These are phyloP conservation scores for Collichthys lucidus DNA, from an alignment of 2,113 vertebrate species.

Conservation along the genomic window DNA sequence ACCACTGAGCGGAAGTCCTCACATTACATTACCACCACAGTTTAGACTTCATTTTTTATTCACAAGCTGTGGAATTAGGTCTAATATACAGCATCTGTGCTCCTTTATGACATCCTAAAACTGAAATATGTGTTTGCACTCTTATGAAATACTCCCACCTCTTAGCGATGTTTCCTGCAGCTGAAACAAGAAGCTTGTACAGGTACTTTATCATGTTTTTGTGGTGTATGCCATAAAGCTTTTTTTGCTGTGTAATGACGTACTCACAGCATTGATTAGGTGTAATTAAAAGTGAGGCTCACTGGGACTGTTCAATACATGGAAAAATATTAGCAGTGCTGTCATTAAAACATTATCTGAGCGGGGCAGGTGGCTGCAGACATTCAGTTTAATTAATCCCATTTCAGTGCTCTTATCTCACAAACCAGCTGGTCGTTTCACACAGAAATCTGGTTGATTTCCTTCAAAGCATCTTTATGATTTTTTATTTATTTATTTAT, in stretches of 20 bases:
- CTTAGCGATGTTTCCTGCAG: slow-evolving; percentile 12
- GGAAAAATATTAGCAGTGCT: slow-evolving; percentile 68
- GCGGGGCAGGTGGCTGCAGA: slow-evolving; percentile 49
- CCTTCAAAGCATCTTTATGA: background rate
- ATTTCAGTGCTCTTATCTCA: slow-evolving; percentile 43
- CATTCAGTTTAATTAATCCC: slow-evolving; percentile 37
- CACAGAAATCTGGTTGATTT: slow-evolving; percentile 25
- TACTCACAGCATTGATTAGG: slow-evolving; percentile 72
- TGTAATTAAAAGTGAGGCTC: slow-evolving; percentile 76
- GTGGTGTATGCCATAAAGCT: slow-evolving; percentile 27
- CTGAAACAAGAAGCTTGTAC: slow-evolving; percentile 6
- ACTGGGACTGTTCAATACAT: slow-evolving; percentile 76
- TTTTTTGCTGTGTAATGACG: slow-evolving; percentile 68
- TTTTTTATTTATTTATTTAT: background rate
- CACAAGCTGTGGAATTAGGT: background rate
- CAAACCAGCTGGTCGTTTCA: slow-evolving; percentile 36
- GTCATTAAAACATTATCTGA: slow-evolving; percentile 64
- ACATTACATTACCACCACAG: slow-evolving; percentile 21
- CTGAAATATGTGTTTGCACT: background rate
- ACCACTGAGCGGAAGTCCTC: slow-evolving; percentile 14
- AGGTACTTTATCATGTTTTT: slow-evolving; percentile 18
- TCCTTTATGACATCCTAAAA: background rate
- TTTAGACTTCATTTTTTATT: slow-evolving; percentile 9
- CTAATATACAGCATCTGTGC: background rate
- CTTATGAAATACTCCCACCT: slow-evolving; percentile 6